phyloP scores from a whole-genome alignment of 1,140 invertebrate species.

The Fopius arisanus region DNA sequence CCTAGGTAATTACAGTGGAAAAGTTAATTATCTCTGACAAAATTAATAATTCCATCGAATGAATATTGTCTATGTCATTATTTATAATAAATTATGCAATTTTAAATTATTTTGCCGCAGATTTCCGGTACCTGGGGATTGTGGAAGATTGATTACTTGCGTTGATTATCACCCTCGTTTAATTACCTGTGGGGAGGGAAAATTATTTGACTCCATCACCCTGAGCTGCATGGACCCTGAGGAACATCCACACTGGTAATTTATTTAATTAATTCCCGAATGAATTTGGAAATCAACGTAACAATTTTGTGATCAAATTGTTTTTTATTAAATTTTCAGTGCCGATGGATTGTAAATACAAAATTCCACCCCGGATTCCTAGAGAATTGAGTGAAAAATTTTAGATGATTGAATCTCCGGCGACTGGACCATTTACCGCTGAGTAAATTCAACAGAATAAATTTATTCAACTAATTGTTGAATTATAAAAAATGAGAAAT shows the following conservation, averaged over 20 bases:
- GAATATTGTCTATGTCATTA: no score
- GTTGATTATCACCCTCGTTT: slow-evolving; percentile 86
- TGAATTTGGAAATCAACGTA: not conserved
- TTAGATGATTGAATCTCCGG: not conserved
- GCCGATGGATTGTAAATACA: slow-evolving; percentile 5
- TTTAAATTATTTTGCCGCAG: slow-evolving; percentile 56
- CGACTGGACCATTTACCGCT: no score
- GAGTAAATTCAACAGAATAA: no score
- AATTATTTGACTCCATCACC: slow-evolving; percentile 83
- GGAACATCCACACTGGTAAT: slow-evolving; percentile 72
- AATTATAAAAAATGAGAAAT: no score
- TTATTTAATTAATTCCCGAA: not conserved
- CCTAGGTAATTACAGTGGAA: slow-evolving; percentile 65
- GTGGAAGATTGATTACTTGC: slow-evolving; percentile 85
- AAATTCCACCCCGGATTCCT: not conserved
- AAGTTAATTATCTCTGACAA: not conserved
- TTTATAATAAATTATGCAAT: not conserved
- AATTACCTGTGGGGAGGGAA: slow-evolving; percentile 85
- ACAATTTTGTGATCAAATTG: not conserved
- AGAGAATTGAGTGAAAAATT: not conserved
- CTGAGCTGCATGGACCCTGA: slow-evolving; percentile 85
- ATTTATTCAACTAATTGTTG: no score
- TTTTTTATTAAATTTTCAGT: not conserved
- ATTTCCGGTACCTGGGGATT: slow-evolving; percentile 84
- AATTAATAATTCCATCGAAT: no score